Evolutionary conservation across 2,888 invertebrate genomes (phyloP), one percentile per base, ranked within the genome.

Genomic region (Hypercompe scribonia): DNA sequence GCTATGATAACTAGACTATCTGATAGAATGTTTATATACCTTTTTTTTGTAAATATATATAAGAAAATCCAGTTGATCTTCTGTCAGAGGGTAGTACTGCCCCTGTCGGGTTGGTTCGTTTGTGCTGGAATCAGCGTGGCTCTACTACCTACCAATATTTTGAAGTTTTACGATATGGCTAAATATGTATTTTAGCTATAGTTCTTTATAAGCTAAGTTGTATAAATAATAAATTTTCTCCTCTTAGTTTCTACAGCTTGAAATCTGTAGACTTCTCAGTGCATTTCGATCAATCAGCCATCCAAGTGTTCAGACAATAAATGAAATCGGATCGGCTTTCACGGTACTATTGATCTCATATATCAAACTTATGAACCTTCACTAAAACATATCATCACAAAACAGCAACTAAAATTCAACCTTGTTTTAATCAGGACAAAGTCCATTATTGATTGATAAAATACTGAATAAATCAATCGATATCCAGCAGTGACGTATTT

Each of bases 401-500:
- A 63, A n/a, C 24, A 61, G 71, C 81, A 83, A 76, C 78, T 83
- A 71, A 87, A 87, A 84, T 75, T 78, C 71, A 81, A 84, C 89
- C 81, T 72, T 93, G 90, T 80, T 66, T 54, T 42, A 72, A 73
- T 73, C 68, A 0, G 1, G 63, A 81, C 42, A 92, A 84, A 86
- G 84, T 84, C 68, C 81, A 87, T 75, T 88, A 88, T 92, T 84
- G 83, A 83, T 84, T 86, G 86, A 81, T 84, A 81, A 82, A 71
- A 42, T 39, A 71, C 71, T 78, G 86, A 87, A 93, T 94, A 92
- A 93, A 94, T 94, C 93, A 93, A 92, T 87, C 83, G 87, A 87
- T 88, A 87, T 84, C 81, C 73, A 90, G 86, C 88, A 91, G 87
- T 91, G 92, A 93, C 91, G 90, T 87, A 36, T 71, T 84, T 91